Conservation (phyloP, 2,797 vertebrate species). For the Mormyrus hasselquistii region DNA sequence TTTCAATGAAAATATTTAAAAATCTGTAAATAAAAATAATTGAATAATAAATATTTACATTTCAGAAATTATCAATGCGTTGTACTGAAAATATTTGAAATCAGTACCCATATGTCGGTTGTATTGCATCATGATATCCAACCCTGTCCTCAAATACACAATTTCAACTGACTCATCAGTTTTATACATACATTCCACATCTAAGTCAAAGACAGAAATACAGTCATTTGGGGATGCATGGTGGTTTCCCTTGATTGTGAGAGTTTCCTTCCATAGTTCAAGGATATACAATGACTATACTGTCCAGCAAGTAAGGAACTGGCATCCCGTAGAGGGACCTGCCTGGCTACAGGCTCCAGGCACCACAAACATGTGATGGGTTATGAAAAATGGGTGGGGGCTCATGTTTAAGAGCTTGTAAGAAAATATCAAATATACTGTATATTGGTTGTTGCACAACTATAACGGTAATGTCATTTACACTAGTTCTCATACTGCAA, state of each 20-base stretch:
- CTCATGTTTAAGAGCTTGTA: neutral
- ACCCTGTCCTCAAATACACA: neutral
- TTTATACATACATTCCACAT: neutral
- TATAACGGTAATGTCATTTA: neutral
- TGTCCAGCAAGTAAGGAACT: neutral
- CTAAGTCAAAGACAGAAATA: neutral
- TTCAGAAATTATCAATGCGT: neutral
- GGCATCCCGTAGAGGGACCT: neutral
- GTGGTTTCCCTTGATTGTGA: neutral
- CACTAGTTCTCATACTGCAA: neutral
- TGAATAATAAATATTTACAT: neutral
- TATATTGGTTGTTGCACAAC: neutral
- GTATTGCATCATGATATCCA: neutral
- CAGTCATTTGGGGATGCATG: neutral
- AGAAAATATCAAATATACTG: neutral
- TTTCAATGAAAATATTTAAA: neutral
- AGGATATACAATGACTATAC: neutral
- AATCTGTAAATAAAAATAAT: neutral
- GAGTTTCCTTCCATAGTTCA: neutral
- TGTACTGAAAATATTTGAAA: neutral
- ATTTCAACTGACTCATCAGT: neutral
- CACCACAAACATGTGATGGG: neutral
- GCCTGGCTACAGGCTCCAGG: neutral
- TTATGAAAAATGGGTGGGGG: neutral
- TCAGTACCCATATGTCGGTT: neutral